Evolutionary conservation across 2,888 invertebrate species (phyloP).

Genomic region (Andrena flavipes): DNA sequence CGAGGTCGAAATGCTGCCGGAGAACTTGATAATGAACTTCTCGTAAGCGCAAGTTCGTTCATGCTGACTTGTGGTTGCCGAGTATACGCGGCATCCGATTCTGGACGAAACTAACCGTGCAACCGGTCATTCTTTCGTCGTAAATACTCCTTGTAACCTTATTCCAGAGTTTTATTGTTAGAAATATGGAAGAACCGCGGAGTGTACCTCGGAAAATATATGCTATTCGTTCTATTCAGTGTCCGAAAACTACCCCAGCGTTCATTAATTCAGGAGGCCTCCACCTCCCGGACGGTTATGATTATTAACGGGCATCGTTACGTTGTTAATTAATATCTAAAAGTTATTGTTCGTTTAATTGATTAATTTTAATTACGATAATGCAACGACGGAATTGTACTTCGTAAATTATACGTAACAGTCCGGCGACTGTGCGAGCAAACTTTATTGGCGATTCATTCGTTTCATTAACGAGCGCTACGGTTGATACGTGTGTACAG

Average conservation of each 20-base stretch:
- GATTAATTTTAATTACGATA: conserved; percentile 33
- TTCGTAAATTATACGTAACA: conserved; percentile 22
- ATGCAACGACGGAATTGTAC: conserved; percentile 10
- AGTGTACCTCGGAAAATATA: too few species aligned
- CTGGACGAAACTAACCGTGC: neutral
- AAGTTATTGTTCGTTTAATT: conserved; percentile 4
- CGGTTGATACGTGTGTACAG: neutral
- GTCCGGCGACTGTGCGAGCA: neutral
- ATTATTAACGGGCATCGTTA: neutral
- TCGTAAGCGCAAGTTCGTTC: neutral
- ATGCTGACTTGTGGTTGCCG: conserved; percentile 7
- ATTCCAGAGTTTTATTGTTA: too few species aligned
- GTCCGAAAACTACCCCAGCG: neutral
- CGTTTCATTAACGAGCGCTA: conserved; percentile 17
- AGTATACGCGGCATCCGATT: neutral
- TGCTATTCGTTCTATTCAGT: neutral
- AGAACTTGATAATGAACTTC: conserved; percentile 3
- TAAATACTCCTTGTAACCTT: too few species aligned
- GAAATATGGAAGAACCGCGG: too few species aligned
- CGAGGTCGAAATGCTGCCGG: conserved; percentile 20
- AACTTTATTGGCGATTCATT: conserved; percentile 15
- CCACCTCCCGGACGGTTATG: neutral
- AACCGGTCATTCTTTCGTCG: too few species aligned
- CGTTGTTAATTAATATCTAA: conserved; percentile 25
- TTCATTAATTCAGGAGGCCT: neutral